phyloP scores from a whole-genome alignment of 2,113 vertebrate genomes.

The Hiodon alosoides region DNA sequence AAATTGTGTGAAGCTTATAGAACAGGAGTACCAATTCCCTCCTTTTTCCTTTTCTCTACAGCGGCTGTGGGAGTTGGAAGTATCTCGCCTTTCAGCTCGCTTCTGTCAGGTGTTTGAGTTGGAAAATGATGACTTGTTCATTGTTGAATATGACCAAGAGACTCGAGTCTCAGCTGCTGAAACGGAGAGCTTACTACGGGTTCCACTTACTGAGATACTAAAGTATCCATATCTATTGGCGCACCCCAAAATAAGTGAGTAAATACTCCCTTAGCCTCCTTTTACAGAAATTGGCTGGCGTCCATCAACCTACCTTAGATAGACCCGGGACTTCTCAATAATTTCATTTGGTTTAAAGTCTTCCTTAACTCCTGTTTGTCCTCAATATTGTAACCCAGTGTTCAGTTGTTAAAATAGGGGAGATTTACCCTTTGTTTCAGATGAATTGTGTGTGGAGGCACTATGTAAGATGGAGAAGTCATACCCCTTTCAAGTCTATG shows the following conservation, averaged over 20 bases:
- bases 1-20: neutral
- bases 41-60: constrained; percentile 33
- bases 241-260: constrained; percentile 68
- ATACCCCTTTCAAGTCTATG: constrained; percentile 67
- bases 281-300: neutral
- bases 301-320: neutral
- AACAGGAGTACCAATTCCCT: neutral
- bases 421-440: constrained; percentile 37
- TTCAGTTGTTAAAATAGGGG: neutral
- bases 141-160: constrained; percentile 63
- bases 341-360: neutral
- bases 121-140: constrained; percentile 65
- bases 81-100: constrained; percentile 60
- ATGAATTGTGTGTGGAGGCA: constrained; percentile 67
- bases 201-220: constrained; percentile 73
- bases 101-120: constrained; percentile 57
- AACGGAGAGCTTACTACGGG: constrained; percentile 66
- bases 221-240: constrained; percentile 75
- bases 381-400: neutral
- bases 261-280: neutral
- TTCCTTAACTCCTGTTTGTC: too few relatives aligned
- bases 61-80: constrained; percentile 72
- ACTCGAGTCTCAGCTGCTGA: constrained; percentile 54
- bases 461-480: constrained; percentile 68
- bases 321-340: neutral